Percentiles rank a stretch among this genome's conserved stretches.
phyloP scores from a whole-genome alignment of 1,140 invertebrate genomes.

The Nautilus pompilius region DNA sequence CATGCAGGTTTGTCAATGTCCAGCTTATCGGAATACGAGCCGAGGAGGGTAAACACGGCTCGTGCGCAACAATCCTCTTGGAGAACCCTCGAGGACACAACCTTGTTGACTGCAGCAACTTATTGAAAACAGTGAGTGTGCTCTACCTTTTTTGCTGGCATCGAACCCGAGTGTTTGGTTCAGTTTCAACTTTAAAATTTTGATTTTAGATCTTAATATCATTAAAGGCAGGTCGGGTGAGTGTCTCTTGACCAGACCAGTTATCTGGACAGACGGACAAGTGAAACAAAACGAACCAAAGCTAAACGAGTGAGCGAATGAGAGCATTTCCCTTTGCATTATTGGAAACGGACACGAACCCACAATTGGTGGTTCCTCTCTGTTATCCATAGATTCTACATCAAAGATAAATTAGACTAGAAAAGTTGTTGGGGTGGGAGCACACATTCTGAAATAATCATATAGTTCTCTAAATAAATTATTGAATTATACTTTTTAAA shows the following conservation, averaged over 20 bases:
- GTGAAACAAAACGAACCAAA: too few relatives aligned
- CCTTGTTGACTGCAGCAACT: conserved; percentile 28
- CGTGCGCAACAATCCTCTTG: conserved; percentile 69
- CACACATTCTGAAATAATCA: too few relatives aligned
- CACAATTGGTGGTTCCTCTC: too few relatives aligned
- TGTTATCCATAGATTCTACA: too few relatives aligned
- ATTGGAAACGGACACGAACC: too few relatives aligned
- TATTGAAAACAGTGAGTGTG: conserved; percentile 49
- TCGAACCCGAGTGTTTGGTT: neutral
- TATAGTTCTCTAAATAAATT: too few relatives aligned
- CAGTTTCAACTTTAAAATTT: neutral
- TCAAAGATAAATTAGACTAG: too few relatives aligned
- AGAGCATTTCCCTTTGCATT: too few relatives aligned
- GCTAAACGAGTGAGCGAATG: too few relatives aligned
- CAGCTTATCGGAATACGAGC: conserved; percentile 65
- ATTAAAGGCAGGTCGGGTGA: neutral
- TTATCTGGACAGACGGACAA: too few relatives aligned
- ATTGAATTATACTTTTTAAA: too few relatives aligned
- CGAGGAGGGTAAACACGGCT: conserved; percentile 63
- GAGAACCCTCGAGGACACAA: conserved; percentile 63
- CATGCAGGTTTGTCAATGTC: conserved; percentile 72
- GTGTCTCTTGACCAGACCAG: neutral
- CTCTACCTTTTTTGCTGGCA: neutral
- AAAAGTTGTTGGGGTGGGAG: too few relatives aligned
- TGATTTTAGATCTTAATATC: neutral